Percentiles rank a stretch among this genome's conserved stretches.
These are phyloP conservation scores for Diuraphis noxia DNA, from an alignment of 1,140 invertebrate species.

Conservation along the genomic window DNA sequence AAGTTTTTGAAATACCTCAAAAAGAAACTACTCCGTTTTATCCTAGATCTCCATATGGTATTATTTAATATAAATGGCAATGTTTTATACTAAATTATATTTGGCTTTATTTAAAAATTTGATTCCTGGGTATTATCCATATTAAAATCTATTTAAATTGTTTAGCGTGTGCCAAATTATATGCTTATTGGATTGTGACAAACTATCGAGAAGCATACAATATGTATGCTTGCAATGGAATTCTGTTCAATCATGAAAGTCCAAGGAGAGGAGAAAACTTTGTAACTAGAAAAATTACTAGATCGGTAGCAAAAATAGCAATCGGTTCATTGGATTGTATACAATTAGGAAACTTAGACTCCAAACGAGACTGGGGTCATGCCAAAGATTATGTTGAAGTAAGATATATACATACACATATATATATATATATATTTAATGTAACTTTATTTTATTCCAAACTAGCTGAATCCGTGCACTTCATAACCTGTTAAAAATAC, in stretches of 20 bases:
- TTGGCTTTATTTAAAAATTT: neutral
- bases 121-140: neutral
- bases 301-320: constrained; percentile 94
- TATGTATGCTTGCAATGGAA: constrained; percentile 98
- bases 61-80: constrained; percentile 50
- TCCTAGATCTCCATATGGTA: constrained; percentile 99
- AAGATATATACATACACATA: constrained; percentile 55
- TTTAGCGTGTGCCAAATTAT: constrained; percentile 95
- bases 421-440: too few species aligned
- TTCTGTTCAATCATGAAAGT: constrained; percentile 99
- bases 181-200: constrained; percentile 97
- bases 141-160: constrained; percentile 56
- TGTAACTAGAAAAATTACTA: constrained; percentile 97
- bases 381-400: constrained; percentile 98
- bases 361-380: constrained; percentile 98
- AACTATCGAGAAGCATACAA: constrained; percentile 98
- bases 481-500: too few species aligned
- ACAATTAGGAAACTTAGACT: constrained; percentile 94
- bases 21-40: constrained; percentile 98
- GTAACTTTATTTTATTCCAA: neutral
- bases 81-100: neutral
- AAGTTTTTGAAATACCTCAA: constrained; percentile 94
- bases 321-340: constrained; percentile 84
- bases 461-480: too few species aligned
- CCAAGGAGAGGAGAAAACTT: constrained; percentile 97